Conservation (phyloP, 2,888 invertebrate genomes). For the Miltochrista miniata region DNA sequence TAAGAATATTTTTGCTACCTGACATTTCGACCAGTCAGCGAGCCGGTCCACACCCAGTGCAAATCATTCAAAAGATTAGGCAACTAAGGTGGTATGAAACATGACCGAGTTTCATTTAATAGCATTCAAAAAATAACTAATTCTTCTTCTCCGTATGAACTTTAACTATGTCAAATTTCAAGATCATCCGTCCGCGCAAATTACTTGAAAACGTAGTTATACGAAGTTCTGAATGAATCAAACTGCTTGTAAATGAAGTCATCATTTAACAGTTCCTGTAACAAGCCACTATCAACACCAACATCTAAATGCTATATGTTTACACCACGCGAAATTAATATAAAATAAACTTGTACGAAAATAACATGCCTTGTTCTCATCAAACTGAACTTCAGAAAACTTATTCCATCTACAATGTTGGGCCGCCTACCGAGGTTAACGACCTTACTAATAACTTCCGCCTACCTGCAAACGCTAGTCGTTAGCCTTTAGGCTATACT, state of each 20-base stretch:
- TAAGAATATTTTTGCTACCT: too few relatives aligned
- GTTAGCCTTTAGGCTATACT: conserved; percentile 44
- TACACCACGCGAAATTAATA: conserved; percentile 1
- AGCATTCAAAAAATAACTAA: too few relatives aligned
- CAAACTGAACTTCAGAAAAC: conserved; percentile 31
- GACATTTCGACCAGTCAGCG: too few relatives aligned
- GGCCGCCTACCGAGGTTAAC: conserved; percentile 52
- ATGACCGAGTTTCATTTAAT: too few relatives aligned
- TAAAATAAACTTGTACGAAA: conserved; percentile 4
- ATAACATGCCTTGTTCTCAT: conserved; percentile 11
- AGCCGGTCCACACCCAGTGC: too few relatives aligned
- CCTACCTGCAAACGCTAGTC: conserved; percentile 69
- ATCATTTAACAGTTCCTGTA: not conserved
- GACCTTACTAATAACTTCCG: conserved; percentile 80
- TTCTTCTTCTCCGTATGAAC: too few relatives aligned
- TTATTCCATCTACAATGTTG: conserved; percentile 53
- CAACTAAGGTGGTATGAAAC: too few relatives aligned
- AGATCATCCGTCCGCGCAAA: too few relatives aligned
- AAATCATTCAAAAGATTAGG: too few relatives aligned
- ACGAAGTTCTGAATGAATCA: too few relatives aligned
- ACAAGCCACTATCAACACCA: not conserved
- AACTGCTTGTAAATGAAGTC: not conserved
- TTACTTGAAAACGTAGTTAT: too few relatives aligned
- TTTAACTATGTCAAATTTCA: too few relatives aligned
- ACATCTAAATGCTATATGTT: not conserved